Conservation (phyloP, 2,888 invertebrate species). For the Apamea epomidion region DNA sequence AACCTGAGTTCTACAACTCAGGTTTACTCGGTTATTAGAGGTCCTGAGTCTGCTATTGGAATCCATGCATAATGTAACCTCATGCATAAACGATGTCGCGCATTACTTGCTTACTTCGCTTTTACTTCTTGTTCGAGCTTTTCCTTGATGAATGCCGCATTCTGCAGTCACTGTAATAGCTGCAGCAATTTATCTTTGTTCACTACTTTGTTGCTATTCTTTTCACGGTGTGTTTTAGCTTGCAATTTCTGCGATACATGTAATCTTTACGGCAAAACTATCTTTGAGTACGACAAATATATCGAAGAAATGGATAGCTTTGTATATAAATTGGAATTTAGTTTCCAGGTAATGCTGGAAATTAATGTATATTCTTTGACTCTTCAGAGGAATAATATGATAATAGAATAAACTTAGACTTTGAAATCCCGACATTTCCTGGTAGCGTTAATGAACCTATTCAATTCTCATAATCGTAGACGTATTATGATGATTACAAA, state of each 20-base stretch:
- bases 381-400: neutral
- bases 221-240: conserved; percentile 49
- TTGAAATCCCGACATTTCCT: conserved; percentile 36
- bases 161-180: conserved; percentile 71
- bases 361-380: conserved; percentile 8
- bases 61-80: conserved; percentile 86
- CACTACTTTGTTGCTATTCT: conserved; percentile 62
- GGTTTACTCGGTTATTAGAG: conserved; percentile 79
- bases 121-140: conserved; percentile 78
- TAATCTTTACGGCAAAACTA: conserved; percentile 2
- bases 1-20: conserved; percentile 69
- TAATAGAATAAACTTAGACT: conserved; percentile 16
- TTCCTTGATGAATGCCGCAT: conserved; percentile 73
- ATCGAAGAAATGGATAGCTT: neutral
- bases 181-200: conserved; percentile 69
- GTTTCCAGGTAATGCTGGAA: neutral
- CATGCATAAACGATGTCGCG: conserved; percentile 85
- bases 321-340: neutral
- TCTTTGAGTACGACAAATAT: conserved; percentile 15
- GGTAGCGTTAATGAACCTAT: conserved; percentile 61
- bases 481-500: conserved; percentile 69
- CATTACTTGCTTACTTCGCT: conserved; percentile 78
- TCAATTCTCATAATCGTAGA: conserved; percentile 60
- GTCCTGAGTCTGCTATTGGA: conserved; percentile 78
- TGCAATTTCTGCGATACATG: conserved; percentile 15